Conservation (phyloP, 1,140 invertebrate genomes). For the Tetragnatha versicolor region DNA sequence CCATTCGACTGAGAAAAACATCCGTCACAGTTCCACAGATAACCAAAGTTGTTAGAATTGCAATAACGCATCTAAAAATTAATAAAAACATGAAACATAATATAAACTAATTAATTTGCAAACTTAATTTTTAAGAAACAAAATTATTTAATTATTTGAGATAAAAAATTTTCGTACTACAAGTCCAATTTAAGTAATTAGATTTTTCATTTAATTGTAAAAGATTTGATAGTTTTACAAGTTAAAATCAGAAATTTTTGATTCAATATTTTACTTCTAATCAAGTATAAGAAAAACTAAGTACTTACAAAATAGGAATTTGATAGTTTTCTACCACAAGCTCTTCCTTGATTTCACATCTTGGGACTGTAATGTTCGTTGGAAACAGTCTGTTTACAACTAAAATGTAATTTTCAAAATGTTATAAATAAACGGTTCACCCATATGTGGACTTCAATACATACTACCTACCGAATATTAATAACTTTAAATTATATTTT, state of each 20-base stretch:
- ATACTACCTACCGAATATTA: too few relatives aligned
- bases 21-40: slow-evolving; percentile 15
- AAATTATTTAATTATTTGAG: neutral
- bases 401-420: neutral
- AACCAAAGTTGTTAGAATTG: slow-evolving; percentile 2
- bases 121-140: too few relatives aligned
- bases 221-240: neutral
- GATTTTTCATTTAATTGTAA: too few relatives aligned
- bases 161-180: neutral
- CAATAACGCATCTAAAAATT: slow-evolving; percentile 15
- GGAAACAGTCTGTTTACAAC: slow-evolving; percentile 13
- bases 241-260: neutral
- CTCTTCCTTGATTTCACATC: slow-evolving; percentile 21
- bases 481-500: too few relatives aligned
- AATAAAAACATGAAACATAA: too few relatives aligned
- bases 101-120: too few relatives aligned
- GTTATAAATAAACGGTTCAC: too few relatives aligned
- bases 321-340: slow-evolving; percentile 26
- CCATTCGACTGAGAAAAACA: neutral
- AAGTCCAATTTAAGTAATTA: too few relatives aligned
- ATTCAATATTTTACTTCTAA: neutral
- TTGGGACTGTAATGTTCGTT: slow-evolving; percentile 4
- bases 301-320: slow-evolving; percentile 38
- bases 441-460: too few relatives aligned
- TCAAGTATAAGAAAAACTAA: neutral